Percentiles rank a stretch among this genome's conserved stretches.
phyloP scores from a whole-genome alignment of 2,797 vertebrate species.

The Onychomys leucogaster region DNA sequence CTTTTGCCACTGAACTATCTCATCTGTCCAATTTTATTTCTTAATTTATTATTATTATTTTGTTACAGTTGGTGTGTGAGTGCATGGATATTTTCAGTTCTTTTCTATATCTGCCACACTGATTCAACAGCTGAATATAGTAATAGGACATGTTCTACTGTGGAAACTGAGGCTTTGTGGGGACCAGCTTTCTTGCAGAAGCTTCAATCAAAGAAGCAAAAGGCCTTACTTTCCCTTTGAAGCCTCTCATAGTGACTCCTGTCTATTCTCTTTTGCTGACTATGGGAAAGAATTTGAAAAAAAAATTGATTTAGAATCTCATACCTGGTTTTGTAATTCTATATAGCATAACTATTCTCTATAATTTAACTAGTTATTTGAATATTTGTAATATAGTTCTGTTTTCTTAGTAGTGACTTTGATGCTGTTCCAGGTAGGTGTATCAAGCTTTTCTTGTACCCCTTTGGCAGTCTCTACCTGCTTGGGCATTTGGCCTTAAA shows the following conservation, averaged over 20 bases:
- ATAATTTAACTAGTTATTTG: neutral
- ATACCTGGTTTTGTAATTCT: slow-evolving; percentile 9
- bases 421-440: neutral
- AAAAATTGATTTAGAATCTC: slow-evolving; percentile 4
- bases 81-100: neutral
- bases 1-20: neutral
- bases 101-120: neutral
- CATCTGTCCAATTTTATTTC: neutral
- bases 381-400: neutral
- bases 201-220: neutral
- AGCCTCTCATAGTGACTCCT: neutral
- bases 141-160: neutral
- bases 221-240: neutral
- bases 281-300: neutral
- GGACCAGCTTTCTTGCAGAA: neutral
- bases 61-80: neutral
- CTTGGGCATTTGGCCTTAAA: slow-evolving; percentile 20
- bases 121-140: neutral
- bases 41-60: neutral
- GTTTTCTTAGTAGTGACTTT: neutral
- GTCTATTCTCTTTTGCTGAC: neutral
- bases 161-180: neutral
- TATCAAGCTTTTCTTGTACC: neutral
- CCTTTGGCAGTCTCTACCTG: neutral
- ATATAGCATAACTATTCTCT: neutral